phyloP scores from a whole-genome alignment of 2,888 invertebrate species.

The Drosophila helvetica region DNA sequence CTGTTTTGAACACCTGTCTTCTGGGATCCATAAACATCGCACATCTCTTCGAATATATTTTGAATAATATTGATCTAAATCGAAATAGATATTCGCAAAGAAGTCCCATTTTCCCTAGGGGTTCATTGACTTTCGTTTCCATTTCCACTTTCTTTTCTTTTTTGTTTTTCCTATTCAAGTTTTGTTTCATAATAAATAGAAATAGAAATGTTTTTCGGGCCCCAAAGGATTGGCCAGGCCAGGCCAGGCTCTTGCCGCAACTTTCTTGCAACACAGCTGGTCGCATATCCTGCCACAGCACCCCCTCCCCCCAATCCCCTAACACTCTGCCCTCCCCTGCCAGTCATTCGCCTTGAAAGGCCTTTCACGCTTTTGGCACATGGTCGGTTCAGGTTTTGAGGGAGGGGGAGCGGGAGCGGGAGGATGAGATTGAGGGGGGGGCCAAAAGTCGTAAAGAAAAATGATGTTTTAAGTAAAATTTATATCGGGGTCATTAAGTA shows the following conservation, averaged over 20 bases:
- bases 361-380: slow-evolving; percentile 6
- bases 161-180: slow-evolving; percentile 7
- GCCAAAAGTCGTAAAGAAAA: slow-evolving; percentile 76
- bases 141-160: neutral
- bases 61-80: too few species aligned
- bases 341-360: slow-evolving; percentile 12
- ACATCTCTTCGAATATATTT: too few species aligned
- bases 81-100: neutral
- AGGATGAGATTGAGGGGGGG: slow-evolving; percentile 12
- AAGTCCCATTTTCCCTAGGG: neutral
- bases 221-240: neutral
- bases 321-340: neutral
- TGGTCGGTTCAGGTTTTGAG: slow-evolving; percentile 39
- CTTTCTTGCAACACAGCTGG: slow-evolving; percentile 30
- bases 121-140: slow-evolving; percentile 1
- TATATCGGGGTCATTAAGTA: slow-evolving; percentile 78
- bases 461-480: slow-evolving; percentile 78
- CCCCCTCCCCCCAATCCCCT: neutral
- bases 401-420: slow-evolving; percentile 4
- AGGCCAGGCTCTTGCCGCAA: slow-evolving; percentile 26
- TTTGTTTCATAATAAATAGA: slow-evolving; percentile 14
- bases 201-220: slow-evolving; percentile 13
- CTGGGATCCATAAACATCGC: too few species aligned
- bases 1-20: too few species aligned
- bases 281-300: neutral